phyloP scores from a whole-genome alignment of 2,113 vertebrate species.

The human (Homo sapiens) region GRCh38 chr12:4798501-4799000 shows the following conservation, averaged over 20 bases:
- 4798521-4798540: neutral
- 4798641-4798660: neutral
- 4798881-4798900: neutral
- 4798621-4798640: too few species aligned
- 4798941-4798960: too few species aligned
- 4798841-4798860: neutral
- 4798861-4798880: neutral
- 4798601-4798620: neutral
- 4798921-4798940: neutral
- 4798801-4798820: neutral
- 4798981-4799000: neutral
- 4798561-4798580: neutral
- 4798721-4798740: too few species aligned
- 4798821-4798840: neutral
- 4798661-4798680: too few species aligned
- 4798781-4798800: neutral
- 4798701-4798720: neutral
- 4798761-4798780: neutral
- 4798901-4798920: neutral
- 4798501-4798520: neutral
- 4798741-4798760: neutral
- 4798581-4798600: fast-evolving
- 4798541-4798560: neutral
- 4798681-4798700: too few species aligned
- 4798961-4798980: neutral